Evolutionary conservation across 2,888 invertebrate genomes (phyloP).

Genomic region (Corythucha ciliata): DNA sequence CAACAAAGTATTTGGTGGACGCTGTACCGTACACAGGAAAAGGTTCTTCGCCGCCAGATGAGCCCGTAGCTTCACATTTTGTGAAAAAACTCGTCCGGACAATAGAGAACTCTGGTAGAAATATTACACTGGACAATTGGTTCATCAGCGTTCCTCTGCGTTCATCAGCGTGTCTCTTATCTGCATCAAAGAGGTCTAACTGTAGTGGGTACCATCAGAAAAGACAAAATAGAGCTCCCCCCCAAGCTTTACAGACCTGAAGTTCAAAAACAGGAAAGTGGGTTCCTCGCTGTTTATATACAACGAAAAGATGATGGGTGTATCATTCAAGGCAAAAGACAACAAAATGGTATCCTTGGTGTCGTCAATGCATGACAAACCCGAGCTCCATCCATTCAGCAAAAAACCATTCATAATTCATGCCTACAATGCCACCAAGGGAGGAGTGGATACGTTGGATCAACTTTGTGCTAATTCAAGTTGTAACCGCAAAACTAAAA

Average conservation of each 20-base stretch:
- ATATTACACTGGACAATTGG: slow-evolving; percentile 28
- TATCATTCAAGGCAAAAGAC: slow-evolving; percentile 35
- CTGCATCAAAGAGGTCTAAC: slow-evolving; percentile 26
- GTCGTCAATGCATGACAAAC: slow-evolving; percentile 34
- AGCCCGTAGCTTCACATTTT: slow-evolving; percentile 16
- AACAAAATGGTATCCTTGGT: slow-evolving; percentile 33
- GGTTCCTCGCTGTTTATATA: slow-evolving; percentile 35
- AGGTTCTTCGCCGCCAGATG: background rate
- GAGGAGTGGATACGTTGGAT: slow-evolving; percentile 35
- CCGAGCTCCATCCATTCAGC: slow-evolving; percentile 30
- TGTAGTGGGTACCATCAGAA: slow-evolving; percentile 27
- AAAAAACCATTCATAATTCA: slow-evolving; percentile 35
- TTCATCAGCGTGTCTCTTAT: slow-evolving; percentile 28
- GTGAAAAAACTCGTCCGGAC: slow-evolving; percentile 15
- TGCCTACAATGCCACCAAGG: slow-evolving; percentile 36
- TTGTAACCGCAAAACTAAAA: slow-evolving; percentile 31
- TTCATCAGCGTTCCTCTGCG: slow-evolving; percentile 31
- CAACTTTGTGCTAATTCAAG: slow-evolving; percentile 34
- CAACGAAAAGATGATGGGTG: slow-evolving; percentile 34
- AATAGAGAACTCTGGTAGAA: slow-evolving; percentile 20
- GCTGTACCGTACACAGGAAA: slow-evolving; percentile 1
- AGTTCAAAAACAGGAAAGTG: slow-evolving; percentile 25
- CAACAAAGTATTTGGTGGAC: background rate
- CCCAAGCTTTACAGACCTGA: slow-evolving; percentile 34
- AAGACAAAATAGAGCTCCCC: slow-evolving; percentile 37